Evolutionary conservation across 1,140 invertebrate species (phyloP), one percentile per base, ranked within the genome.

Genomic region (Pentalonia nigronervosa): DNA sequence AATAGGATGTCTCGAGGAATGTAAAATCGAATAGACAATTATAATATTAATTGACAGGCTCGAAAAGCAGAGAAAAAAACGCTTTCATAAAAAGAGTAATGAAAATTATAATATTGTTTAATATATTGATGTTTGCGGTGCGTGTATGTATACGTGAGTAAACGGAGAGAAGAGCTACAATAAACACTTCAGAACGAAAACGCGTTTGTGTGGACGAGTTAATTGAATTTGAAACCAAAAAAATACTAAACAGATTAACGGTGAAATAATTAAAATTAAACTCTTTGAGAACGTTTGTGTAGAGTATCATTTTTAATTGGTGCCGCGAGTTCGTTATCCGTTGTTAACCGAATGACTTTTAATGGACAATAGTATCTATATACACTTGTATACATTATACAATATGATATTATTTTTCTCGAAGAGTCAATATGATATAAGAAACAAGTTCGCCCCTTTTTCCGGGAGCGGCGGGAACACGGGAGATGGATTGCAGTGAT

Each of bases 191-290:
- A 84, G 8, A 45, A 45, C 36, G 14, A 84, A 25, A 45, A 41
- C 41, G 83, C 36, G 81, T 36, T 83, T 23, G 20, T 83, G 21
- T 41, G 81, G 34, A 83, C 25, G 21, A 25, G 36, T 84, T 84
- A 84, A 84, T 84, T 84, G 36, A 84, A 84, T 84, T 84, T 45
- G 21, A 84, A 84, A 41, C 8, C 41, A 21, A 83, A 84, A 76
- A 84, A 84, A 41, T 41, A 84, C 34, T 84, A 3, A 6, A 8
- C 7, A 23, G 41, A 41, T 41, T 84, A 84, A 84, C 36, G 21
- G 23, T 41, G 83, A 84, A 41, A 45, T 84, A 84, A 84, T 84
- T 84, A 84, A 84, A 84, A 83, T 36, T 90, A n/a, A 76, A 76
- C 30, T 76, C 30, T 76, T n/a, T 76, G n/a, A 34, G n/a, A 34